Conservation (phyloP, 2,888 invertebrate species). For the Apotomis capreana region DNA sequence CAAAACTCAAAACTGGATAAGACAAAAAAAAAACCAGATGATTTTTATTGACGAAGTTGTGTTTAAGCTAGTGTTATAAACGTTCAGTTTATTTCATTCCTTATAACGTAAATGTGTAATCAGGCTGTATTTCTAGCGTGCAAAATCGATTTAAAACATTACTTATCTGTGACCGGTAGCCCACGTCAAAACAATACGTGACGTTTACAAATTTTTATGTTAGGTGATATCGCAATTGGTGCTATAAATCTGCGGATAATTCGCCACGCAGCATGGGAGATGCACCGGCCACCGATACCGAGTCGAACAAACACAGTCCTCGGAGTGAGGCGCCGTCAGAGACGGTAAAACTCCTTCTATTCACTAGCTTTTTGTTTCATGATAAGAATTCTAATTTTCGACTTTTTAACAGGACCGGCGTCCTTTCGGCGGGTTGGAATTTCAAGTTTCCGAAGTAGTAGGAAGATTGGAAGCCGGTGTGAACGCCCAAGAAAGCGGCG, state of each 20-base stretch:
- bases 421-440: slow-evolving; percentile 86
- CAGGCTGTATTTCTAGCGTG: neutral
- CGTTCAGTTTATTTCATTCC: neutral
- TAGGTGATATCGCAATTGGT: slow-evolving; percentile 57
- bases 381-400: slow-evolving; percentile 49
- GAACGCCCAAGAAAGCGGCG: slow-evolving; percentile 70
- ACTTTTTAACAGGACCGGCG: slow-evolving; percentile 82
- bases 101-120: no score
- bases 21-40: neutral
- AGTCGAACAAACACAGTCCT: slow-evolving; percentile 65
- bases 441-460: slow-evolving; percentile 89
- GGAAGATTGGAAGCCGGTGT: slow-evolving; percentile 87
- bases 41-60: neutral
- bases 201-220: slow-evolving; percentile 80
- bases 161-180: slow-evolving; percentile 39
- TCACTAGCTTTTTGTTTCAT: slow-evolving; percentile 36
- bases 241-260: slow-evolving; percentile 64
- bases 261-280: slow-evolving; percentile 81
- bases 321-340: slow-evolving; percentile 58
- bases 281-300: slow-evolving; percentile 69
- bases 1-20: slow-evolving; percentile 29
- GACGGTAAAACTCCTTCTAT: slow-evolving; percentile 59
- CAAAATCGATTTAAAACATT: slow-evolving; percentile 3
- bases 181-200: slow-evolving; percentile 78
- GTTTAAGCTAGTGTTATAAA: slow-evolving; percentile 8